Evolutionary conservation across 2,888 invertebrate species (phyloP), one percentile per base, ranked within the genome.

Genomic region (Xestia rhomboidea): DNA sequence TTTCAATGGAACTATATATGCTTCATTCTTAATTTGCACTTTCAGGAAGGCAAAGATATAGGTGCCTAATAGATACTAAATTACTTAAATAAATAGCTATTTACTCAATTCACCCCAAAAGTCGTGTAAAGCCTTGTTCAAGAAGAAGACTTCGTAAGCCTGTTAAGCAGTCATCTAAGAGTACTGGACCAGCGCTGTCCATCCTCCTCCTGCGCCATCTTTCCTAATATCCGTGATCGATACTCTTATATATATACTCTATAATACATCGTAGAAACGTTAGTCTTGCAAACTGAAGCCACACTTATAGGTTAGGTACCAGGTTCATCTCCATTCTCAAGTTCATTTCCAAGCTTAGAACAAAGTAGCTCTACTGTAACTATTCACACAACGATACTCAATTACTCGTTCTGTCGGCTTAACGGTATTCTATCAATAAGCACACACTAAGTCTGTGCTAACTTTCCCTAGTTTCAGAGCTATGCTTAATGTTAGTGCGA

Each of bases 381-480:
- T 30, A 24, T 69, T 44, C 49, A 34, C 4, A 3, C 13, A 62
- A 70, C 11, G 11, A 41, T 30, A 64, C 57, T 69, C 67, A 57
- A 77, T 84, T 81, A 88, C 78, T 81, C 46, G 85, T 73, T 69
- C 72, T 49, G 73, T 71, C 62, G 73, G 67, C 66, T 74, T 89
- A 90, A 90, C 93, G 92, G 92, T 91, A 89, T 77, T 85, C 81
- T 89, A 89, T 91, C 90, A 90, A 89, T 89, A 91, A 92, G 89
- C 92, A 90, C 91, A 90, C 90, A 92, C 91, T 86, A 83, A 88
- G 88, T 87, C 89, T 89, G 88, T 89, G 90, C 90, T 87, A 92
- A 95, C 95, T 96, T 95, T 95, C 96, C 94, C 95, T 91, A 86
- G 93, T 93, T 93, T 94, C 90, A 94, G 93, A 89, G 90, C 87